Percentiles rank a stretch among this genome's conserved stretches.
Evolutionary conservation across 2,113 vertebrate species (phyloP).

Genomic region (Pachypanchax playfairii): DNA sequence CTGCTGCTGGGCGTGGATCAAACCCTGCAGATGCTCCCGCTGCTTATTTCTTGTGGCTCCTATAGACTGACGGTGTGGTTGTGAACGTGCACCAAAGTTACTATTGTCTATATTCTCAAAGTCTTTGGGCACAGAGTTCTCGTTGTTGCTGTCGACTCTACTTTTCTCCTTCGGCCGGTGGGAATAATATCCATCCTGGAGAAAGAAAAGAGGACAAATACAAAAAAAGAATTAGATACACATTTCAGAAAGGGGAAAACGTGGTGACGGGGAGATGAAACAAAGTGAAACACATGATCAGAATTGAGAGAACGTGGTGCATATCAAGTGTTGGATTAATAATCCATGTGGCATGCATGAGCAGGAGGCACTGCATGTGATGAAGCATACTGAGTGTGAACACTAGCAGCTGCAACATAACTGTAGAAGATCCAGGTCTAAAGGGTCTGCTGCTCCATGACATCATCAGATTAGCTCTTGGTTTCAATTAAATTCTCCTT

Average conservation of each 20-base stretch:
- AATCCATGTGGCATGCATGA: slow-evolving; percentile 63
- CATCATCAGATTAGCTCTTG: slow-evolving; percentile 70
- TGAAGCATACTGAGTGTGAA: slow-evolving; percentile 59
- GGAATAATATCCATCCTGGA: slow-evolving; percentile 92
- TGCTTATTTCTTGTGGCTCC: slow-evolving; percentile 77
- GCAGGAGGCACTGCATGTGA: slow-evolving; percentile 66
- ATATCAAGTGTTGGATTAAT: slow-evolving; percentile 70
- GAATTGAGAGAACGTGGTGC: slow-evolving; percentile 49
- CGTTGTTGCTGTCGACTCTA: slow-evolving; percentile 96
- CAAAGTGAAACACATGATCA: slow-evolving; percentile 61
- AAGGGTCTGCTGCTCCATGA: slow-evolving; percentile 32
- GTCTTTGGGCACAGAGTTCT: slow-evolving; percentile 98
- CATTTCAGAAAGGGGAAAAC: slow-evolving; percentile 4
- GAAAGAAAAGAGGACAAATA: slow-evolving; percentile 23
- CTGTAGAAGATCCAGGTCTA: slow-evolving; percentile 45
- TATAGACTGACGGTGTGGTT: slow-evolving; percentile 85
- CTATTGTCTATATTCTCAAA: slow-evolving; percentile 98
- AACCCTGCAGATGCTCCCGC: slow-evolving; percentile 83
- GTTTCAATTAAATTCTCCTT: slow-evolving; percentile 73
- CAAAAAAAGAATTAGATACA: slow-evolving; percentile 20
- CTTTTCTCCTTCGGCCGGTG: slow-evolving; percentile 94
- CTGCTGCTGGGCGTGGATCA: slow-evolving; percentile 80
- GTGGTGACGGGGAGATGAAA: slow-evolving; percentile 31
- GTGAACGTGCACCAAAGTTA: slow-evolving; percentile 92
- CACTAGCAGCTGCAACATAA: slow-evolving; percentile 56